Conservation (phyloP, 2,113 vertebrate genomes). For the Odocoileus virginianus region DNA sequence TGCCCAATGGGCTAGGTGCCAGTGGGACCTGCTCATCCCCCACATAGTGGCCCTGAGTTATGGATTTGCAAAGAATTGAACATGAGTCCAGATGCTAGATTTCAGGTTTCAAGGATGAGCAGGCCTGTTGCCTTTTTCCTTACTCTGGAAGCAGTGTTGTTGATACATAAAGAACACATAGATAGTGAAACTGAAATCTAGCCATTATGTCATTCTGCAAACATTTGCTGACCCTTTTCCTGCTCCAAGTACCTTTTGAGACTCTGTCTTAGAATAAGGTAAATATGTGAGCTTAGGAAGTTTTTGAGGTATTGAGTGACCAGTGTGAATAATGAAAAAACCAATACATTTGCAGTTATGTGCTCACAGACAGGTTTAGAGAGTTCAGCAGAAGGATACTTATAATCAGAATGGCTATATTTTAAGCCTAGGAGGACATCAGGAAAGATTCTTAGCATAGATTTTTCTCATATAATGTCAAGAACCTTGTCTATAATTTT, state of each 20-base stretch:
- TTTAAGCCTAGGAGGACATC: background rate
- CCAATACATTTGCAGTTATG: background rate
- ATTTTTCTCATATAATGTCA: background rate
- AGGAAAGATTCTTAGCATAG: background rate
- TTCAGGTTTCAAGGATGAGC: background rate
- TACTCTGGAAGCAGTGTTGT: background rate
- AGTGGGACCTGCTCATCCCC: background rate
- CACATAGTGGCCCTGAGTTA: background rate
- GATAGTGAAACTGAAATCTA: background rate
- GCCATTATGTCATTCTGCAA: background rate
- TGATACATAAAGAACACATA: background rate
- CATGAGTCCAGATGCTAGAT: background rate
- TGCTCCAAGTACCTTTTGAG: background rate
- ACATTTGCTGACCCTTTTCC: background rate
- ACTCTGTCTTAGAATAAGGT: background rate
- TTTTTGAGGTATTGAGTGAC: background rate
- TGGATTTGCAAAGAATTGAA: background rate
- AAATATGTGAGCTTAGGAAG: background rate
- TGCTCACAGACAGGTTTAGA: background rate
- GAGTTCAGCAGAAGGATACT: background rate
- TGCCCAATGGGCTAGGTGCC: background rate
- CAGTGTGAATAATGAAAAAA: background rate
- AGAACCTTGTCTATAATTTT: slow-evolving; percentile 2
- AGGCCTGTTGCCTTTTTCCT: background rate
- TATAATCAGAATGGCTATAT: background rate